phyloP scores from a whole-genome alignment of 1,140 invertebrate genomes.

The Zeugodacus cucurbitae region DNA sequence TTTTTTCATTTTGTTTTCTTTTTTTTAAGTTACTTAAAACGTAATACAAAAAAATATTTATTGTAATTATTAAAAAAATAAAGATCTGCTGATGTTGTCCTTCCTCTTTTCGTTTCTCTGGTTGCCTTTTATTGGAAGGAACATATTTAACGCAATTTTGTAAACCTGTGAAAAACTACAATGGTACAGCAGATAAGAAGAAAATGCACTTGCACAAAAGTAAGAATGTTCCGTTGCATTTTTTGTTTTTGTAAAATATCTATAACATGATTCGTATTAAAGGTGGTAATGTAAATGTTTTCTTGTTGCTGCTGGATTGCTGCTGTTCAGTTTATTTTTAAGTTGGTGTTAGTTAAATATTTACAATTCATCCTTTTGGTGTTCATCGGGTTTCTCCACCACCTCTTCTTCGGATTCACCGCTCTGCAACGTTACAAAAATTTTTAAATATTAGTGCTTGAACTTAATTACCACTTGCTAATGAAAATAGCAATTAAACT shows the following conservation, averaged over 20 bases:
- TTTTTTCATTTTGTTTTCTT: neutral
- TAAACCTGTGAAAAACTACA: neutral
- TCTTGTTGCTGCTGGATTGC: conserved; percentile 36
- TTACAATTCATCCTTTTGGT: conserved; percentile 64
- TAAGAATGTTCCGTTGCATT: conserved; percentile 36
- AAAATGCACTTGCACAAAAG: conserved; percentile 26
- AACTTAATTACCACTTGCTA: neutral
- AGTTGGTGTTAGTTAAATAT: conserved; percentile 44
- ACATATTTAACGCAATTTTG: neutral
- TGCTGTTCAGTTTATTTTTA: conserved; percentile 7
- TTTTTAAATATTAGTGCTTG: neutral
- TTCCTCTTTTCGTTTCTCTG: neutral
- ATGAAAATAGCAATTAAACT: neutral
- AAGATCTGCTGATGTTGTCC: conserved; percentile 16
- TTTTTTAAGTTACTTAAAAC: conserved; percentile 37
- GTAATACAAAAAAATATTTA: conserved; percentile 34
- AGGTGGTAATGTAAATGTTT: conserved; percentile 38
- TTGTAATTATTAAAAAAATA: conserved; percentile 32
- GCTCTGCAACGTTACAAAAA: conserved; percentile 41
- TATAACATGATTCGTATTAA: conserved; percentile 27
- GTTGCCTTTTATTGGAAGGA: neutral
- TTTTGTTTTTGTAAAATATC: conserved; percentile 14
- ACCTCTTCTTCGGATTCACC: conserved; percentile 53
- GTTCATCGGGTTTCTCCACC: conserved; percentile 52
- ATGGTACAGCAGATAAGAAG: neutral